These are phyloP conservation scores for Dolichoris vasculosae DNA, from an alignment of 1,140 invertebrate genomes.

Conservation along the genomic window DNA sequence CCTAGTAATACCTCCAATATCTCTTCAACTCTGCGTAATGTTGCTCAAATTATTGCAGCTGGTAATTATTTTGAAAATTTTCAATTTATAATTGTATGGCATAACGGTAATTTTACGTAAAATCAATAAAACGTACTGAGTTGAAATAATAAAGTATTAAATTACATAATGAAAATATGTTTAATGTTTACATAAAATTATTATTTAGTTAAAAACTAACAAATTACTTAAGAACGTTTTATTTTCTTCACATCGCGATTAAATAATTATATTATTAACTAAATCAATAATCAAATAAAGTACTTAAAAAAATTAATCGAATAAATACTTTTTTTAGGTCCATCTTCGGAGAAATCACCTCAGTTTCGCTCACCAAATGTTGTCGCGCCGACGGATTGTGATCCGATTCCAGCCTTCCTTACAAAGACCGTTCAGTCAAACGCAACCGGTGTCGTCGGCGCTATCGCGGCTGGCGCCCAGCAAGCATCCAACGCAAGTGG, in stretches of 20 bases:
- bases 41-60: conserved; percentile 71
- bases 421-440: conserved; percentile 65
- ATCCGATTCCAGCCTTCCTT: conserved; percentile 75
- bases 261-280: not conserved
- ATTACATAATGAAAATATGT: not conserved
- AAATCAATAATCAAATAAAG: conserved; percentile 3
- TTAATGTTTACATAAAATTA: no score
- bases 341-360: conserved; percentile 68
- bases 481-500: conserved; percentile 61
- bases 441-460: conserved; percentile 51
- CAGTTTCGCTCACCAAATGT: conserved; percentile 88
- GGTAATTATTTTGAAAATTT: conserved; percentile 58
- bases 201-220: no score
- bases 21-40: conserved; percentile 69
- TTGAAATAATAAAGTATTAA: no score
- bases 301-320: not conserved
- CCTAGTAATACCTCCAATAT: conserved; percentile 70
- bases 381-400: conserved; percentile 85
- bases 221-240: no score
- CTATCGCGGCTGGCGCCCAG: conserved; percentile 56
- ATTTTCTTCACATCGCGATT: no score
- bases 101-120: not conserved
- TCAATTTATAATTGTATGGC: conserved; percentile 14
- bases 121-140: no score
- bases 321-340: conserved; percentile 58